Evolutionary conservation across 2,888 invertebrate genomes (phyloP).

Genomic region (Orthonychiurus folsomi): DNA sequence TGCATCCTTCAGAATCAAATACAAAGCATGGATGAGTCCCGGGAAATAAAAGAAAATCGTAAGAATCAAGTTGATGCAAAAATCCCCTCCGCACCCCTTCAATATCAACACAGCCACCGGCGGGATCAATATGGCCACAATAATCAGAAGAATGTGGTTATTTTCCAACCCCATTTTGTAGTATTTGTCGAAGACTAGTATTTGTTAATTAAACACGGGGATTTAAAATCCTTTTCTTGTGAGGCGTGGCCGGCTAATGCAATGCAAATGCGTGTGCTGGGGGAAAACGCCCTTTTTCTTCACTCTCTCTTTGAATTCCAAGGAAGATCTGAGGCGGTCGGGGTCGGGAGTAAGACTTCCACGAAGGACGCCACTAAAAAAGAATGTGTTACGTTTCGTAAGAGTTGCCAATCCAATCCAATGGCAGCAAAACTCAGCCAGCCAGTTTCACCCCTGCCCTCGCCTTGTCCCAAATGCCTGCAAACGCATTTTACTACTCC

Average conservation of each 20-base stretch:
- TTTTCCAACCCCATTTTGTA: not conserved
- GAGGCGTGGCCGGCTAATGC: too few species aligned
- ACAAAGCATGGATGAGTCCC: conserved; percentile 17
- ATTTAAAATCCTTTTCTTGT: too few species aligned
- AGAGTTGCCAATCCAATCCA: too few species aligned
- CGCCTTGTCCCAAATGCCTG: too few species aligned
- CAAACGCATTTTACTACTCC: not conserved
- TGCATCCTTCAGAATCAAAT: conserved; percentile 12
- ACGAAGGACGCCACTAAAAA: too few species aligned
- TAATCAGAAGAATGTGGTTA: conserved; percentile 7
- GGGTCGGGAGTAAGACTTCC: too few species aligned
- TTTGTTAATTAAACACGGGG: too few species aligned
- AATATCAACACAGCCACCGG: conserved; percentile 16
- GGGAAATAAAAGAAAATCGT: conserved; percentile 14
- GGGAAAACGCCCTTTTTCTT: not conserved
- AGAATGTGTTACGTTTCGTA: not conserved
- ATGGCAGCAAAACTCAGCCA: too few species aligned
- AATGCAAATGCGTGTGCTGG: not conserved
- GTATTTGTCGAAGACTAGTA: not conserved
- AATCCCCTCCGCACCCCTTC: conserved; percentile 12
- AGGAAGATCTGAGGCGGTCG: not conserved
- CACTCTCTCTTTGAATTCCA: not conserved
- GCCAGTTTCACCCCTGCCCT: too few species aligned
- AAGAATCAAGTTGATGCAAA: conserved; percentile 16
- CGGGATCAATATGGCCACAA: conserved; percentile 13